These are phyloP conservation scores for Motacilla alba DNA, from an alignment of 2,113 vertebrate genomes.

Conservation along the genomic window DNA sequence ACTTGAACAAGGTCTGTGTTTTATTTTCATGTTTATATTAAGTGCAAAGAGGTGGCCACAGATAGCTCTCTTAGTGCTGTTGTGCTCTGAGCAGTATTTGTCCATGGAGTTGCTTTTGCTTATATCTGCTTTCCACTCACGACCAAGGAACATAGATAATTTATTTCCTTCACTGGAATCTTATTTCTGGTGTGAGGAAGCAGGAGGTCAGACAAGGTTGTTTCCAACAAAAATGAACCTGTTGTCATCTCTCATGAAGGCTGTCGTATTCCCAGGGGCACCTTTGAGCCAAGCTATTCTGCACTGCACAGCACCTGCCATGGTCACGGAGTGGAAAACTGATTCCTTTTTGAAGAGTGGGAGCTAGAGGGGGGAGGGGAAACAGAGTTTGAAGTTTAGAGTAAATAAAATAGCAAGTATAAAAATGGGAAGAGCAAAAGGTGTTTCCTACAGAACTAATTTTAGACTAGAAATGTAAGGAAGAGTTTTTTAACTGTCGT, in stretches of 20 bases:
- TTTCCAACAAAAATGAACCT: neutral
- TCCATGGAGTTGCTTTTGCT: neutral
- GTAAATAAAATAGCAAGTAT: neutral
- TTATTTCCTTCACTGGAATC: neutral
- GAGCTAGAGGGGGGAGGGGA: accelerated
- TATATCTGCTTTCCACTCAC: neutral
- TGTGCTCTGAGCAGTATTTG: neutral
- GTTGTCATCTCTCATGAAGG: neutral
- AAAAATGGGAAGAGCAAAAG: neutral
- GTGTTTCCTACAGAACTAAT: neutral
- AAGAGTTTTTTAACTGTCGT: neutral
- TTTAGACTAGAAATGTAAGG: neutral
- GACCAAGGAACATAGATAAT: neutral
- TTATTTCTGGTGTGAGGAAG: neutral
- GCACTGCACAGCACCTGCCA: accelerated
- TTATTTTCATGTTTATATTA: neutral
- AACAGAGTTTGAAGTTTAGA: neutral
- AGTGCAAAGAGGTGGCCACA: neutral
- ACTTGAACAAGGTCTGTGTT: neutral
- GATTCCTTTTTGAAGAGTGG: neutral
- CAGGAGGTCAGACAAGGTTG: neutral
- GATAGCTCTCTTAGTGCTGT: neutral
- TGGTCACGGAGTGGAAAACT: neutral
- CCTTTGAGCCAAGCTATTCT: neutral
- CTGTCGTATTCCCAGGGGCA: neutral